Percentiles rank a stretch among this genome's conserved stretches.
Conservation (phyloP, 1,140 invertebrate genomes). For the Caenorhabditis inopinata region DNA sequence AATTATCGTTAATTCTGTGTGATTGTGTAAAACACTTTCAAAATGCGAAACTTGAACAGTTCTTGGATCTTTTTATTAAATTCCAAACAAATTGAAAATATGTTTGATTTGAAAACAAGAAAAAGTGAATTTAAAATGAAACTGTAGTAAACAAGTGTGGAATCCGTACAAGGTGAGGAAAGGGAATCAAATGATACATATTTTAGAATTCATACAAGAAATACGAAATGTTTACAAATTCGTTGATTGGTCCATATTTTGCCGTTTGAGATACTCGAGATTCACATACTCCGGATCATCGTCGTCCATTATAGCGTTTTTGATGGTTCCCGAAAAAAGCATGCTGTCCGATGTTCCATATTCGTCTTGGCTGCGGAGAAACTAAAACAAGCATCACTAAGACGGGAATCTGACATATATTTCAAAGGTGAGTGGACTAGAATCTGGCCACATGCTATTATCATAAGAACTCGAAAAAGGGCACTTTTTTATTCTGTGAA, state of each 20-base stretch:
- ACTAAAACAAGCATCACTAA: not conserved
- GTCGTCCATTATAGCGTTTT: conserved; percentile 19
- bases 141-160: not conserved
- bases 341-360: conserved; percentile 37
- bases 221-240: conserved; percentile 1
- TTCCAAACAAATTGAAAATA: too few species aligned
- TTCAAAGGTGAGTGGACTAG: too few species aligned
- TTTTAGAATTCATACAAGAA: not conserved
- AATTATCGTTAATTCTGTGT: not conserved
- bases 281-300: conserved; percentile 46
- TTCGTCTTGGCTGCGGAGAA: conserved; percentile 20
- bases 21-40: too few species aligned
- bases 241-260: conserved; percentile 30
- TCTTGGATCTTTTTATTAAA: too few species aligned
- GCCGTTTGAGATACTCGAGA: conserved; percentile 27
- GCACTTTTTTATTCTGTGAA: too few species aligned
- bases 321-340: conserved; percentile 4
- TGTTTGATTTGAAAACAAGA: too few species aligned
- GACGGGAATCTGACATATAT: too few species aligned
- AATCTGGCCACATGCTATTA: too few species aligned
- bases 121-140: conserved; percentile 10
- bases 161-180: conserved; percentile 33
- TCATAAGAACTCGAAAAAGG: too few species aligned
- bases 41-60: too few species aligned
- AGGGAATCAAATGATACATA: not conserved